Percentiles rank a stretch among this genome's conserved stretches.
These are phyloP conservation scores for Microplitis manilae DNA, from an alignment of 2,888 invertebrate species.

Conservation along the genomic window DNA sequence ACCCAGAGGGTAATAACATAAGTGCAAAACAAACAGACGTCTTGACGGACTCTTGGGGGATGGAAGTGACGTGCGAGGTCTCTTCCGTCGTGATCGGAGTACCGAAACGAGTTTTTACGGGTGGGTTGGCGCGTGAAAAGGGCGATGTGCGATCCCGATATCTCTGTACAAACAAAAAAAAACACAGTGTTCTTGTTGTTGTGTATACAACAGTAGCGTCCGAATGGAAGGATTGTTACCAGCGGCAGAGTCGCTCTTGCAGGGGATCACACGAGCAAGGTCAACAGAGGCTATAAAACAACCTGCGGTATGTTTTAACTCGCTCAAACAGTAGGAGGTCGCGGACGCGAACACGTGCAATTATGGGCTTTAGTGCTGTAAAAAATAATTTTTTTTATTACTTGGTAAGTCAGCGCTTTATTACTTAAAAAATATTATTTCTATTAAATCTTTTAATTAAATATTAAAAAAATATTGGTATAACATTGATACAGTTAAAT, in stretches of 20 bases:
- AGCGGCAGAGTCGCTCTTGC: constrained; percentile 6
- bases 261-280: constrained; percentile 59
- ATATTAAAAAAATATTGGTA: neutral
- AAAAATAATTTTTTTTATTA: neutral
- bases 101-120: constrained; percentile 58
- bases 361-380: constrained; percentile 17
- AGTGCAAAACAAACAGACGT: neutral
- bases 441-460: too few species aligned
- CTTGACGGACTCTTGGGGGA: constrained; percentile 18
- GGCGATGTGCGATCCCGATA: constrained; percentile 41
- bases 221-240: neutral
- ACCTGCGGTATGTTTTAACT: constrained; percentile 58
- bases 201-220: neutral
- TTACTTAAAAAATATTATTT: neutral
- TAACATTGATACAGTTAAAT: too few species aligned
- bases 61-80: constrained; percentile 31
- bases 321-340: constrained; percentile 57
- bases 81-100: constrained; percentile 50
- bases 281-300: constrained; percentile 65
- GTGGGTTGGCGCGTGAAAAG: constrained; percentile 55
- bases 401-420: neutral
- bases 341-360: constrained; percentile 52
- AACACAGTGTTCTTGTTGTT: constrained; percentile 1
- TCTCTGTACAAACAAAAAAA: constrained; percentile 13
- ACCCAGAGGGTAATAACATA: neutral